phyloP scores from a whole-genome alignment of 2,113 vertebrate genomes.

The Oreotragus oreotragus region DNA sequence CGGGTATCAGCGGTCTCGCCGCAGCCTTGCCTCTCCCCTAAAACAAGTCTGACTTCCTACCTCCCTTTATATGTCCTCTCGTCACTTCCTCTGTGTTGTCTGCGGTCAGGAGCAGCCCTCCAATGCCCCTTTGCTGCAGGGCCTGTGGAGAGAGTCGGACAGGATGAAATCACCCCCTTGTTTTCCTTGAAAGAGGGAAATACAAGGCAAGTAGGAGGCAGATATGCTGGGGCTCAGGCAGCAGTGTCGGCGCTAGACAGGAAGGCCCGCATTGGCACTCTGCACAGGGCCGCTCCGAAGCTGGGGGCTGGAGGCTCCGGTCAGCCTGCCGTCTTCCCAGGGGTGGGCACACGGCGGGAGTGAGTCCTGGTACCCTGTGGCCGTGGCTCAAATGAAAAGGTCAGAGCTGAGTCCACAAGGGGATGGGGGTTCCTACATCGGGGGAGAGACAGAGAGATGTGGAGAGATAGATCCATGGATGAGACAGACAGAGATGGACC shows the following conservation, averaged over 20 bases:
- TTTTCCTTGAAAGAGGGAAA: not conserved
- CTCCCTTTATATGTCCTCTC: slow-evolving; percentile 86
- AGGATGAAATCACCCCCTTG: not conserved
- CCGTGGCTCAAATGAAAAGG: not conserved
- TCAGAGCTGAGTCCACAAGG: not conserved
- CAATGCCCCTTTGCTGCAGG: slow-evolving; percentile 85
- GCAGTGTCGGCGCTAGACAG: not conserved
- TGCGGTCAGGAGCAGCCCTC: slow-evolving; percentile 90
- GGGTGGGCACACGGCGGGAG: too few relatives aligned
- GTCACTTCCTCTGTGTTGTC: slow-evolving; percentile 84
- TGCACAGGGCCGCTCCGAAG: not conserved
- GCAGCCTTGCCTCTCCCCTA: not conserved
- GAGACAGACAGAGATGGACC: not conserved
- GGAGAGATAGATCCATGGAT: not conserved
- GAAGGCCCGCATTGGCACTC: not conserved
- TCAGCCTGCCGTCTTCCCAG: not conserved
- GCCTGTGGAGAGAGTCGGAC: slow-evolving; percentile 77
- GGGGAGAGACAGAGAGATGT: not conserved
- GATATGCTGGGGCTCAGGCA: not conserved
- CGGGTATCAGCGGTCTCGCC: not conserved
- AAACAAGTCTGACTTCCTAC: slow-evolving; percentile 74
- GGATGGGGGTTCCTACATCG: not conserved
- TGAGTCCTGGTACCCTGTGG: not conserved
- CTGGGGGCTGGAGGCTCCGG: too few relatives aligned
- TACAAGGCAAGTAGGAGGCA: not conserved